Conservation (phyloP, 2,888 invertebrate species). For the Platycheirus rosarum region DNA sequence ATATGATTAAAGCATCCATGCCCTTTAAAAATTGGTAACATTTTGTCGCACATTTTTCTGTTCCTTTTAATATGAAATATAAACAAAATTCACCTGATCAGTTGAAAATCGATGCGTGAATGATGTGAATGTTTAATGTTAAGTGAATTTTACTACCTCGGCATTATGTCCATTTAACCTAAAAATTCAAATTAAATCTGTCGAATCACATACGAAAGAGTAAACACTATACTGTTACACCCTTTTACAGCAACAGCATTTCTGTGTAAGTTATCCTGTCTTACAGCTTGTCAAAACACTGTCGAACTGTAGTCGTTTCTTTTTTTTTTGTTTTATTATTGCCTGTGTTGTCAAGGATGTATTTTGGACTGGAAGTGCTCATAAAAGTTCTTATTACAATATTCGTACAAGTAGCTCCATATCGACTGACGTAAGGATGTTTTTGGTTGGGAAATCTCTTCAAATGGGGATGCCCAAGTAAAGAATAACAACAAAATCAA, state of each 20-base stretch:
- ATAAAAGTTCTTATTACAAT: slow-evolving; percentile 56
- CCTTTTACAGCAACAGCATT: slow-evolving; percentile 40
- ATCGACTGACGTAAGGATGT: slow-evolving; percentile 4
- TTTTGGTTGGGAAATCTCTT: slow-evolving; percentile 32
- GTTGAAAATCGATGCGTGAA: no score
- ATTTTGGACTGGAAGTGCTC: slow-evolving; percentile 11
- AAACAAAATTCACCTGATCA: no score
- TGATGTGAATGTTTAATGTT: no score
- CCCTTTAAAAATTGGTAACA: no score
- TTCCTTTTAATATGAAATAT: no score
- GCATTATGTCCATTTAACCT: no score
- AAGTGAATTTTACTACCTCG: no score
- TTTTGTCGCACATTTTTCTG: no score
- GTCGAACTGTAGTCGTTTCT: slow-evolving; percentile 27
- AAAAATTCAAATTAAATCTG: no score
- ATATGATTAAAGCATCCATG: no score
- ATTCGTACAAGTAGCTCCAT: slow-evolving; percentile 12
- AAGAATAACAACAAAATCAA: slow-evolving; percentile 21
- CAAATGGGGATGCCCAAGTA: slow-evolving; percentile 1
- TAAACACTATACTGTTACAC: background rate
- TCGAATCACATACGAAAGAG: no score
- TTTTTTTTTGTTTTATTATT: slow-evolving; percentile 39
- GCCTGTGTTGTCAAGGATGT: slow-evolving; percentile 26
- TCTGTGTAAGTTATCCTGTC: slow-evolving; percentile 54
- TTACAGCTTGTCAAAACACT: slow-evolving; percentile 54